Conservation (phyloP, 2,113 vertebrate species). For the Callithrix jacchus region DNA sequence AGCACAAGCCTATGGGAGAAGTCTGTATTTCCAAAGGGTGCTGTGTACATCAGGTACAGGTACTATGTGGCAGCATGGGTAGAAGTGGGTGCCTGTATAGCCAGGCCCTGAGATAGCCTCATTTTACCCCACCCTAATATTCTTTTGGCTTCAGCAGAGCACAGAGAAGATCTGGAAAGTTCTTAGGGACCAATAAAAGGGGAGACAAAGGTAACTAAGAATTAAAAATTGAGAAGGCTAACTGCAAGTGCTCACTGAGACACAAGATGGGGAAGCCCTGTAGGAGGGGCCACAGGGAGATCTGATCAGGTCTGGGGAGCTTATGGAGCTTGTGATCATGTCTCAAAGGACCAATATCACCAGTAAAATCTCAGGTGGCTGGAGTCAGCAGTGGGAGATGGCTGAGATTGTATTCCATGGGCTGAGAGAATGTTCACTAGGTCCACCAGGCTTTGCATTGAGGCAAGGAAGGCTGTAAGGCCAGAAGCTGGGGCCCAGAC, state of each 20-base stretch:
- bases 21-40: background rate
- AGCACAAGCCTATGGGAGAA: background rate
- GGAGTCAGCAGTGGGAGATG: background rate
- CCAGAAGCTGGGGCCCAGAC: background rate
- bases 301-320: background rate
- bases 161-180: background rate
- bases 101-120: background rate
- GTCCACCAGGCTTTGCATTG: background rate
- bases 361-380: background rate
- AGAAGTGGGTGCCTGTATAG: background rate
- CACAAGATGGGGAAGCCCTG: background rate
- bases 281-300: background rate
- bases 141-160: background rate
- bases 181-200: background rate
- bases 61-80: background rate
- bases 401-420: background rate
- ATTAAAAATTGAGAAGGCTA: background rate
- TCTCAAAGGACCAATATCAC: background rate
- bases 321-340: too few species aligned
- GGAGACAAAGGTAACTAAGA: background rate
- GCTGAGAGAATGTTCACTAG: background rate
- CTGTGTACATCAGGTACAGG: background rate
- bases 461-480: background rate
- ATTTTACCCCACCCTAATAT: background rate
- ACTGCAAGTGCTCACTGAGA: background rate